These are phyloP conservation scores for Xestia sexstrigata DNA, from an alignment of 2,888 invertebrate species.

Conservation along the genomic window DNA sequence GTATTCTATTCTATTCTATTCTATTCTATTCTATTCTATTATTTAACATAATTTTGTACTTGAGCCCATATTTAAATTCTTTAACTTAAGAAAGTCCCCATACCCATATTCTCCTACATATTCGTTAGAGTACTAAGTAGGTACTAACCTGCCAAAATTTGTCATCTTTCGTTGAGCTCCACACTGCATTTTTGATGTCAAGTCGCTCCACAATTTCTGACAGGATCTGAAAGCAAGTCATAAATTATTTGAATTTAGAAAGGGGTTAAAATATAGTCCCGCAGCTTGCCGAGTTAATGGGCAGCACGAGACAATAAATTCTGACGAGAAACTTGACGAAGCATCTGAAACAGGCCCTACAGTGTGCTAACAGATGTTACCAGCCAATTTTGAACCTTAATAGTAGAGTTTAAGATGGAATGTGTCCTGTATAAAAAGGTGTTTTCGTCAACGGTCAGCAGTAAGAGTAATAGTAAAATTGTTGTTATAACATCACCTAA, in stretches of 20 bases:
- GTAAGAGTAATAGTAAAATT: constrained; percentile 19
- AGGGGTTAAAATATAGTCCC: constrained; percentile 20
- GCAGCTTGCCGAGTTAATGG: constrained; percentile 14
- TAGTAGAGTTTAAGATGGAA: not conserved
- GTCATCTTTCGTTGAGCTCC: constrained; percentile 88
- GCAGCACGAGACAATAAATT: constrained; percentile 28
- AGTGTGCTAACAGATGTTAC: not conserved
- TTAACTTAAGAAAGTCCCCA: too few species aligned
- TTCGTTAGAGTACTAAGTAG: too few species aligned
- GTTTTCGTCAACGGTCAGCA: not conserved
- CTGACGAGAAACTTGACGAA: not conserved
- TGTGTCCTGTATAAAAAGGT: not conserved
- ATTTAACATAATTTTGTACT: too few species aligned
- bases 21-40: too few species aligned
- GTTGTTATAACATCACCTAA: constrained; percentile 28
- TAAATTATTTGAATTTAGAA: constrained; percentile 23
- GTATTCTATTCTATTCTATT: too few species aligned
- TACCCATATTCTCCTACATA: too few species aligned
- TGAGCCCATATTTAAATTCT: too few species aligned
- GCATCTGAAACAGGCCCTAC: constrained; percentile 20
- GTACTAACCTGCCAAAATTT: constrained; percentile 86
- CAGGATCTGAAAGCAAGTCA: constrained; percentile 80
- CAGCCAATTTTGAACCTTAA: constrained; percentile 15
- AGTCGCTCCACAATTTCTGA: constrained; percentile 88
- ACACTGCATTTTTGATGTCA: constrained; percentile 90